Evolutionary conservation across 2,888 invertebrate species (phyloP).

Genomic region (Dicycla oo): DNA sequence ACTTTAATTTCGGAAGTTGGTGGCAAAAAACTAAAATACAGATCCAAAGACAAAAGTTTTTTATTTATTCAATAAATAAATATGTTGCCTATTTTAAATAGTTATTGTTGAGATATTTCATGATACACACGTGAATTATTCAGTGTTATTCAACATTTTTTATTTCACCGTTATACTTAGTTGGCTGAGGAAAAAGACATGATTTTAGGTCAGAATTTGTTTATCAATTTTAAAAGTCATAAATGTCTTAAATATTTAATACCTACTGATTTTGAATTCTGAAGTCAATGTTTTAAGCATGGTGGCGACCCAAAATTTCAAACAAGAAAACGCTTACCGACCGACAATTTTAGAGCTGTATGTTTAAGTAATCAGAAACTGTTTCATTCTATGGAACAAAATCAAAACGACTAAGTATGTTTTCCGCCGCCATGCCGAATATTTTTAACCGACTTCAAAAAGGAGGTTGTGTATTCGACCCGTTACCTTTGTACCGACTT

Average conservation of each 20-base stretch:
- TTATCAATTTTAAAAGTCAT: constrained; percentile 40
- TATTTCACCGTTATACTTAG: constrained; percentile 55
- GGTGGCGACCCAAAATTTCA: constrained; percentile 47
- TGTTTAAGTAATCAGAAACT: constrained; percentile 43
- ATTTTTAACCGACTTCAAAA: too few species aligned
- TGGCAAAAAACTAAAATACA: too few species aligned
- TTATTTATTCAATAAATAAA: constrained; percentile 7
- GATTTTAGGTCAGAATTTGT: constrained; percentile 56
- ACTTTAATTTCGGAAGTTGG: too few species aligned
- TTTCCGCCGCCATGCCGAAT: not conserved
- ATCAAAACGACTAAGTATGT: constrained; percentile 1
- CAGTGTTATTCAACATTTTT: constrained; percentile 46
- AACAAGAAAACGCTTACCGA: constrained; percentile 7
- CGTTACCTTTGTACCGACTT: too few species aligned
- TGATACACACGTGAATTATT: constrained; percentile 44
- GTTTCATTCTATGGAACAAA: constrained; percentile 20
- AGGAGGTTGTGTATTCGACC: too few species aligned
- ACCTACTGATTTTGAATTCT: constrained; percentile 43
- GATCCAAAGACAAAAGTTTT: too few species aligned
- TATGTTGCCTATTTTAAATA: constrained; percentile 11
- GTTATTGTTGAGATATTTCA: constrained; percentile 20
- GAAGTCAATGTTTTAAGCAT: constrained; percentile 62
- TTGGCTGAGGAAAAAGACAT: constrained; percentile 36
- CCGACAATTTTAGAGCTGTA: constrained; percentile 27
- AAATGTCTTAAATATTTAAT: constrained; percentile 45